A percentile compares a stretch with the other conserved stretches of the same genome.
These are phyloP conservation scores for Struthio camelus DNA, from an alignment of 2,113 vertebrate species.

Conservation along the genomic window DNA sequence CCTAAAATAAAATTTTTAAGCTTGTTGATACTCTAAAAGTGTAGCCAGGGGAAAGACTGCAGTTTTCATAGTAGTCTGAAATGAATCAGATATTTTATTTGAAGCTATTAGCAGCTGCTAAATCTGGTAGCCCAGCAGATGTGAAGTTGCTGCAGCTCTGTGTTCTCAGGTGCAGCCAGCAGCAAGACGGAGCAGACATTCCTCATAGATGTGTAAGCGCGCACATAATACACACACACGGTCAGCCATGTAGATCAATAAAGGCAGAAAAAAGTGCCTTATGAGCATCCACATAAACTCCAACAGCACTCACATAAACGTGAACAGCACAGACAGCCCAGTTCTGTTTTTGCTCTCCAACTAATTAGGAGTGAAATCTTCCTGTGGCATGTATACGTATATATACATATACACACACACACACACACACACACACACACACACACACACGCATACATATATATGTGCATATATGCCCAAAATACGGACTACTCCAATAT, in stretches of 20 bases:
- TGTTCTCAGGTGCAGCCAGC: not conserved
- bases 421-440: too few relatives aligned
- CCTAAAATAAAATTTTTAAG: not conserved
- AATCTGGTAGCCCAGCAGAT: not conserved
- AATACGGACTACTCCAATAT: too few relatives aligned
- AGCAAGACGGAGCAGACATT: not conserved
- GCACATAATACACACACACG: too few relatives aligned
- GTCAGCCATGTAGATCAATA: not conserved
- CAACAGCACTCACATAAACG: fast-evolving
- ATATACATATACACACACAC: not conserved
- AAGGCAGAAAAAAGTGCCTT: not conserved
- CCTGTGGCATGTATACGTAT: too few relatives aligned
- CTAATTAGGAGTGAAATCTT: not conserved
- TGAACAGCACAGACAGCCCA: not conserved
- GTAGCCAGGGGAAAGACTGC: not conserved
- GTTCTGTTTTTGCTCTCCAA: not conserved
- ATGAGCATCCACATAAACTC: not conserved
- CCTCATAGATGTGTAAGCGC: not conserved
- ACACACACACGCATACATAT: too few relatives aligned
- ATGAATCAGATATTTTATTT: not conserved
- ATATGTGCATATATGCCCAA: too few relatives aligned
- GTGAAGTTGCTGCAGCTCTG: not conserved
- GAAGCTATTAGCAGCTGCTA: not conserved
- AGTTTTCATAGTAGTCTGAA: not conserved
- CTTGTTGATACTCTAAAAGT: not conserved